Conservation (phyloP, 2,888 invertebrate species). For the Dione vanillae region DNA sequence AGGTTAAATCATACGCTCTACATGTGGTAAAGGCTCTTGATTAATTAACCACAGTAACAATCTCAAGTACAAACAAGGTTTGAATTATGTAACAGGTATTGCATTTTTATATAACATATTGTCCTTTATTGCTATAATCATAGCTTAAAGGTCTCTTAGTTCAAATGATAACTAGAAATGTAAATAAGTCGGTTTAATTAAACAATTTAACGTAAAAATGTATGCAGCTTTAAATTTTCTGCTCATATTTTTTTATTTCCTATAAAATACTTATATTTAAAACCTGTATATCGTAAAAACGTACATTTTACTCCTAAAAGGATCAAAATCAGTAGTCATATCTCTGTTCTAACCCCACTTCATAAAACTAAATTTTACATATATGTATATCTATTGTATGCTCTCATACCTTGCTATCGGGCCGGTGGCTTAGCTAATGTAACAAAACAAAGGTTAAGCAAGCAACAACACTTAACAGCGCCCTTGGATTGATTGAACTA, state of each 20-base stretch:
- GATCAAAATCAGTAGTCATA: too few species aligned
- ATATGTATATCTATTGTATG: not conserved
- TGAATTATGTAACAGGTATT: not conserved
- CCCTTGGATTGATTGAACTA: constrained; percentile 36
- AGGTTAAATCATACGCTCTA: constrained; percentile 21
- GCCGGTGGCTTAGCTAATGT: not conserved
- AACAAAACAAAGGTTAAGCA: constrained; percentile 35
- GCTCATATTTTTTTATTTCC: too few species aligned
- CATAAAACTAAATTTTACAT: too few species aligned
- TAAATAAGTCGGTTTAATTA: too few species aligned
- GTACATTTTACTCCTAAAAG: too few species aligned
- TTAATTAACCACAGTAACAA: constrained; percentile 20
- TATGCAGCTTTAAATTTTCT: too few species aligned
- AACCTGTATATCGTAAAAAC: too few species aligned
- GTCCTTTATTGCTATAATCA: not conserved
- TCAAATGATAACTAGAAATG: not conserved
- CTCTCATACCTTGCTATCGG: not conserved
- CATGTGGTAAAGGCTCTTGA: constrained; percentile 17
- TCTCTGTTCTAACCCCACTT: not conserved
- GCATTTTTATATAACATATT: not conserved
- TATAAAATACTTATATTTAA: too few species aligned
- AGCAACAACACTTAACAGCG: constrained; percentile 31
- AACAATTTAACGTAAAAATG: too few species aligned
- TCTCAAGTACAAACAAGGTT: not conserved
- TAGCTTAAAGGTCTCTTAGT: not conserved